These are phyloP conservation scores for Neosalanx taihuensis DNA, from an alignment of 2,797 vertebrate species.

Conservation along the genomic window DNA sequence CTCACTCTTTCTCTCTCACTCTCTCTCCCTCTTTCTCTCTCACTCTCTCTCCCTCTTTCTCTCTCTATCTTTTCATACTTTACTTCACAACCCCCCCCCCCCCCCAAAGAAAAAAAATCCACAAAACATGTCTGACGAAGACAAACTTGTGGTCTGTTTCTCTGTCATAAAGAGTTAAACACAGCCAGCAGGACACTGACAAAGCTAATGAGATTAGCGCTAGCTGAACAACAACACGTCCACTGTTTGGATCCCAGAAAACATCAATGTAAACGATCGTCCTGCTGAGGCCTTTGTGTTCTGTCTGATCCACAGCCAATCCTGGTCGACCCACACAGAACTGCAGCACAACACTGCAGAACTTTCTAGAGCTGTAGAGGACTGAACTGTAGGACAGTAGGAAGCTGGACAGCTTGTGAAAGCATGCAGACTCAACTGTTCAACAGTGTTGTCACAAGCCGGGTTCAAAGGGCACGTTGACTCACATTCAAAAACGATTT, in stretches of 20 bases:
- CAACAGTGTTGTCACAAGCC: neutral
- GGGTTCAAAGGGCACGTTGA: no score
- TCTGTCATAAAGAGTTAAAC: neutral
- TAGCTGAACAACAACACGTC: neutral
- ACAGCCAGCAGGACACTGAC: neutral
- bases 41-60: neutral
- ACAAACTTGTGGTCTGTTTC: neutral
- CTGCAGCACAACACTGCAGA: no score
- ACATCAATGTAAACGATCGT: neutral
- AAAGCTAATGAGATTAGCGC: neutral
- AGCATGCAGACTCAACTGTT: neutral
- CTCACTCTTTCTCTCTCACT: constrained; percentile 13
- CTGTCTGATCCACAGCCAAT: no score
- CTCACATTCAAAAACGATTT: no score
- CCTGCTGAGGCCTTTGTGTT: neutral
- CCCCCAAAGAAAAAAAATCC: no score
- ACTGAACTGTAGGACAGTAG: neutral
- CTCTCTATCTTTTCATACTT: neutral
- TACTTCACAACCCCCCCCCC: no score
- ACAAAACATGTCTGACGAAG: no score
- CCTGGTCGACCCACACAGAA: no score
- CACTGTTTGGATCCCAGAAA: neutral
- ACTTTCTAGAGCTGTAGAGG: no score
- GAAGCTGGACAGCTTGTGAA: neutral
- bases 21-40: neutral